Evolutionary conservation across 2,113 vertebrate genomes (phyloP), one percentile per base, ranked within the genome.

Genomic region (Spilogale gracilis): DNA sequence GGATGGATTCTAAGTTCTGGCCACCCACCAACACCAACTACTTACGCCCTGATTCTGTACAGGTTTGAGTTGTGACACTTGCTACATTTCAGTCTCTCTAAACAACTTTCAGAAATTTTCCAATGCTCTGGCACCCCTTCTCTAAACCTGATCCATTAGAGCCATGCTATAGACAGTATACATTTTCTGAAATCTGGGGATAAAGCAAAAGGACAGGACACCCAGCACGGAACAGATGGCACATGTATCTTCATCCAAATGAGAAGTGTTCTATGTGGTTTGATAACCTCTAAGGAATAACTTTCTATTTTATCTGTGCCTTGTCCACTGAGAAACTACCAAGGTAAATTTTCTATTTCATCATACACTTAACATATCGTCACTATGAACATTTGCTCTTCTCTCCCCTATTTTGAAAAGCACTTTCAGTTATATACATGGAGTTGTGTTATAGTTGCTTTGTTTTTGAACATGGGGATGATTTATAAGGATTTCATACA

Each of bases 401-500:
- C 69, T 82, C 43, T 78, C 18, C 43, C 32, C 27, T 90, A 81
- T 79, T 97, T 87, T 95, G 27, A 97, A 97, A 94, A 48, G 45
- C 11, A 65, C 30, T 69, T 96, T 96, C 93, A 25, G 78, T 92
- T 89, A 74, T 83, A 73, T 78, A 61, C 21, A 73, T 65, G 5
- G 21, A 71, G 12, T 80, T 94, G n/a, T 76, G 25, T 81, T 91
- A 43, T 9, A 93, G 69, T 95, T 94, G 63, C 50, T 48, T 84
- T 94, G 43, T 12, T 73, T 45, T 95, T 95, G 61, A 96, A 69
- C 48, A 84, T 67, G 73, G 71, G 52, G 25, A 73, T 92, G 90
- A 97, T 85, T 96, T 95, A 67, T 79, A 94, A 84, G 12, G 23
- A 14, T 88, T 97, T 96, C 90, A 82, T 96, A 85, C 43, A 92